Conservation (phyloP, 2,888 invertebrate species). For the Chrysolina americana region DNA sequence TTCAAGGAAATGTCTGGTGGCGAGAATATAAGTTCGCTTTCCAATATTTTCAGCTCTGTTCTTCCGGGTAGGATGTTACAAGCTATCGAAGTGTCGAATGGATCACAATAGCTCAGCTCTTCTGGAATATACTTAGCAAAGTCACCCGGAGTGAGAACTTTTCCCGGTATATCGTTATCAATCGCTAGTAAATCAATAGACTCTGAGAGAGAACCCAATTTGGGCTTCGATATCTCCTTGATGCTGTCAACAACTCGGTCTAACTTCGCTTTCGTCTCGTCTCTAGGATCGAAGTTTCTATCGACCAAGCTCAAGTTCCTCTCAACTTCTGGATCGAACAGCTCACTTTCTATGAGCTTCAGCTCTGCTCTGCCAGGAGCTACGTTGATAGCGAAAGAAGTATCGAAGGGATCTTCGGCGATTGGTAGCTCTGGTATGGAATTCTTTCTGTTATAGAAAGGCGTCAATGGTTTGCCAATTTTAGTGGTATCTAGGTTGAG, state of each 20-base stretch:
- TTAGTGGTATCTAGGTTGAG: slow-evolving; percentile 61
- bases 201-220: slow-evolving; percentile 46
- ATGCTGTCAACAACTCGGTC: slow-evolving; percentile 66
- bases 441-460: slow-evolving; percentile 81
- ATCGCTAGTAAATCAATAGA: slow-evolving; percentile 69
- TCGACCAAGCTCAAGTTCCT: slow-evolving; percentile 75
- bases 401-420: slow-evolving; percentile 78
- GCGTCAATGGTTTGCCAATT: slow-evolving; percentile 82
- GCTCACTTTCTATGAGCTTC: slow-evolving; percentile 73
- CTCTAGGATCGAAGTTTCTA: slow-evolving; percentile 75
- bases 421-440: slow-evolving; percentile 74
- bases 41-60: slow-evolving; percentile 83
- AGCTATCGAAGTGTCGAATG: slow-evolving; percentile 91
- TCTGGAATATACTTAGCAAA: slow-evolving; percentile 63
- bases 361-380: slow-evolving; percentile 74
- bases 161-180: slow-evolving; percentile 76
- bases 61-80: slow-evolving; percentile 82
- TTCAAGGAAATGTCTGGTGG: slow-evolving; percentile 49
- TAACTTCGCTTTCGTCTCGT: slow-evolving; percentile 63
- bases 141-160: slow-evolving; percentile 79
- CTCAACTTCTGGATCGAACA: slow-evolving; percentile 63
- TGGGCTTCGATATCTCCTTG: slow-evolving; percentile 66
- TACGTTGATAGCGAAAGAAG: slow-evolving; percentile 73
- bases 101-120: slow-evolving; percentile 75
- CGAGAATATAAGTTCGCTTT: slow-evolving; percentile 80